Evolutionary conservation across 2,888 invertebrate species (phyloP), one percentile per base, ranked within the genome.

Genomic region (Sericinus montela): DNA sequence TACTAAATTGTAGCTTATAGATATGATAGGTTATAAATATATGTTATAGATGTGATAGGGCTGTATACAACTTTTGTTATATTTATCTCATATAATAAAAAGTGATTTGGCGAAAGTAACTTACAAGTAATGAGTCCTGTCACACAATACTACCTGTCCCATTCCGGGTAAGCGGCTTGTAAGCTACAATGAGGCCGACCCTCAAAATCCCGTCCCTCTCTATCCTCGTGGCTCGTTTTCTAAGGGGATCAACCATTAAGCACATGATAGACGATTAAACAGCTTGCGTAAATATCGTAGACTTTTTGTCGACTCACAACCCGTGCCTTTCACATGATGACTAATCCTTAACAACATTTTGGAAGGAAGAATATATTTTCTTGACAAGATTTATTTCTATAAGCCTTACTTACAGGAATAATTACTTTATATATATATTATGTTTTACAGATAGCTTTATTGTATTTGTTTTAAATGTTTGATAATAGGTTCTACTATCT

Each of bases 101-200:
- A 75, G 74, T 81, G 79, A 82, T 84, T 81, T 70, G 67, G 68
- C 59, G 65, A 73, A 75, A 73, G 73, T 78, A 75, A 76, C 75
- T 72, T 72, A 65, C 63, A 64, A 69, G 77, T 80, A 83, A 81
- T 81, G 79, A 80, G 72, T 68, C 77, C 72, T 77, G 72, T 75
- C 76, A 19, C 19, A 19, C 19, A 19, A 19, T 19, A 73, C 70
- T 78, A 81, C 82, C 80, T 82, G 79, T 66, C 69, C 70, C 70
- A 69, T 66, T 66, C 67, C 60, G 73, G 67, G 65, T 72, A 65
- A 70, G 60, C 72, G 69, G 76, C 75, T 77, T 76, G 71, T 77
- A 75, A 70, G 67, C 64, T 60, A 62, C 59, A 73, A 70, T 64
- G 67, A 69, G 67, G 66, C 66, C 68, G 67, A 66, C 67, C 69